Base-by-base conservation (phyloP, 92 coral and sea anemone species). In the Heteractis magnifica region DNA sequence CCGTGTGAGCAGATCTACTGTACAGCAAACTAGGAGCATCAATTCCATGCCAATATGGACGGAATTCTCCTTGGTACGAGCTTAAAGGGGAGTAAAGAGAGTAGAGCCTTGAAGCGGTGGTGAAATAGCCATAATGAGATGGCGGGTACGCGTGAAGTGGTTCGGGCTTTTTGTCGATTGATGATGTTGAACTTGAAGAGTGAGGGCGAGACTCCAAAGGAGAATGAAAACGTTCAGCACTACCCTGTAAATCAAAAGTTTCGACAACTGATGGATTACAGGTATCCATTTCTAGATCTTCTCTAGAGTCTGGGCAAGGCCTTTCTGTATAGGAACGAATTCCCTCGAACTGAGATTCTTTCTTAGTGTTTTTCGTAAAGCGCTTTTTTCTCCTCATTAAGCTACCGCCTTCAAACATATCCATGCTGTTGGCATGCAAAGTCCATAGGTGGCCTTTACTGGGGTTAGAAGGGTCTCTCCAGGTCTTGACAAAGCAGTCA, bases 391-490 rank as follows among this genome's bases (percentile, higher is more conserved):
- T 72, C 77, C 98, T 87, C 88, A 91, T 91, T 56, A 92, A 96
- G 72, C 98, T 94, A 7, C 99, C 99, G 4, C 95, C 98, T 44
- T 92, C 94, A 51, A 96, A 96, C 99, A 96, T 94, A 51, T 84
- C 78, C 44, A 76, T 73, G 62, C 98, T 90, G 68, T 86, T 84
- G 6, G 97, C 92, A 77, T 96, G 96, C 11, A 96, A 86, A 19
- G 92, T 87, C 99, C 99, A 96, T 21, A 88, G 84, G 48, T 96
- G 98, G 1, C 94, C 98, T 72, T 92, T 96, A 79, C 92, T 86
- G 6, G 94, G 90, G 82, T 87, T 92, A 1, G 62, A 34, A 1
- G 93, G 87, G 41, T 92, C 94, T 20, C 99, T 88, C 79, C 84
- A 87, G 3, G 98, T 89, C 83, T 96, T 96, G 75, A 90, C 84